These are phyloP conservation scores for Menidia menidia DNA, from an alignment of 2,797 vertebrate genomes.

Conservation along the genomic window DNA sequence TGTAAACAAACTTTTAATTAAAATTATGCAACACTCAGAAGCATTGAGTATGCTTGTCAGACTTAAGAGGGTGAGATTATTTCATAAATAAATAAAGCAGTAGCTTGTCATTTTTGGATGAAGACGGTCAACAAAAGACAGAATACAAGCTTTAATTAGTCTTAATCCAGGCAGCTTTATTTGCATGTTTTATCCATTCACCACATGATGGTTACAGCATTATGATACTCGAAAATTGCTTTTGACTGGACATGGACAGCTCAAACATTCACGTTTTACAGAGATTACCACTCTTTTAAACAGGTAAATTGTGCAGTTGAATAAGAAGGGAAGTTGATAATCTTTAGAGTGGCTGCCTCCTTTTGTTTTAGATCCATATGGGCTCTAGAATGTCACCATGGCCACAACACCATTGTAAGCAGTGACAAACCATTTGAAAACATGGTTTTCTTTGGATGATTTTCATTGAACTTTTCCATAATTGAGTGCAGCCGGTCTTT, in stretches of 20 bases:
- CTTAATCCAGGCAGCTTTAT: neutral
- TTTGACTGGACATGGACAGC: too few relatives aligned
- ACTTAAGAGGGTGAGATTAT: neutral
- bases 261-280: too few relatives aligned
- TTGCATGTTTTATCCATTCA: neutral
- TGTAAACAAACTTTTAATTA: constrained; percentile 50
- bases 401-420: too few relatives aligned
- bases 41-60: constrained; percentile 14
- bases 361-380: too few relatives aligned
- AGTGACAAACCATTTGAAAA: neutral
- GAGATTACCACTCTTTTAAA: neutral
- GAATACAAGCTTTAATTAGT: neutral
- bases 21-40: constrained; percentile 49
- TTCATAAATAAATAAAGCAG: neutral
- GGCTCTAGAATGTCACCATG: too few relatives aligned
- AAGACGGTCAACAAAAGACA: neutral
- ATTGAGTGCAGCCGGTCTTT: neutral
- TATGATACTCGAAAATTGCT: too few relatives aligned
- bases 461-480: neutral
- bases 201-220: too few relatives aligned
- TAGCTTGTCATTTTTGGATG: neutral
- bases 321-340: neutral
- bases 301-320: neutral
- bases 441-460: neutral
- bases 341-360: neutral